A percentile compares a stretch with the other conserved stretches of the same genome.
These are phyloP conservation scores for Megathymus violae DNA, from an alignment of 1,140 invertebrate species.

Conservation along the genomic window DNA sequence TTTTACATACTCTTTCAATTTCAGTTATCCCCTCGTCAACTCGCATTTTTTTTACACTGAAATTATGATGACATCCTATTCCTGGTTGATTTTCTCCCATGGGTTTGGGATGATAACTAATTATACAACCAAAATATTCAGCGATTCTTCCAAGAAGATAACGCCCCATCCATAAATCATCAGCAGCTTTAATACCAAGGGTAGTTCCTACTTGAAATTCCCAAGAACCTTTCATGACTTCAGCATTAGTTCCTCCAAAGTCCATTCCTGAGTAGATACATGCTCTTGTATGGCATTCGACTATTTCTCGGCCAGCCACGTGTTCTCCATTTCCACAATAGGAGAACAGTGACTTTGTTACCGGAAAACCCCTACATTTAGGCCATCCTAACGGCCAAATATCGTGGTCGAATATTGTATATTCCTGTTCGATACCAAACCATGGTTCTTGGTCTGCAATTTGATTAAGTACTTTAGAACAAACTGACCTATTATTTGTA, in stretches of 20 bases:
- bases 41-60: slow-evolving; percentile 95
- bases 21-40: slow-evolving; percentile 87
- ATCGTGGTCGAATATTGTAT: slow-evolving; percentile 92
- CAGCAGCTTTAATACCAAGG: slow-evolving; percentile 92
- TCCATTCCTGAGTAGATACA: slow-evolving; percentile 97
- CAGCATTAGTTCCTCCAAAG: slow-evolving; percentile 96
- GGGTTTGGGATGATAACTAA: slow-evolving; percentile 95
- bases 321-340: slow-evolving; percentile 97
- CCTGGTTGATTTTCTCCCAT: slow-evolving; percentile 97
- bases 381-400: slow-evolving; percentile 94
- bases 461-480: slow-evolving; percentile 89
- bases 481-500: slow-evolving; percentile 91
- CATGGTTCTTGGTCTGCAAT: slow-evolving; percentile 93
- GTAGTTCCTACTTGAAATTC: slow-evolving; percentile 91
- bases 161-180: slow-evolving; percentile 95
- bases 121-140: slow-evolving; percentile 96
- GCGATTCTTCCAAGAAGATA: slow-evolving; percentile 93
- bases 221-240: slow-evolving; percentile 97
- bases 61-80: slow-evolving; percentile 95
- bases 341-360: slow-evolving; percentile 84
- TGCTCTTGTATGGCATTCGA: slow-evolving; percentile 86
- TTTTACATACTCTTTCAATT: slow-evolving; percentile 92
- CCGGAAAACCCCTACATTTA: slow-evolving; percentile 89
- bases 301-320: slow-evolving; percentile 94
- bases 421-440: slow-evolving; percentile 96